Percentiles rank a stretch among this genome's conserved stretches.
phyloP scores from a whole-genome alignment of 2,888 invertebrate genomes.

The Melieria crassipennis region DNA sequence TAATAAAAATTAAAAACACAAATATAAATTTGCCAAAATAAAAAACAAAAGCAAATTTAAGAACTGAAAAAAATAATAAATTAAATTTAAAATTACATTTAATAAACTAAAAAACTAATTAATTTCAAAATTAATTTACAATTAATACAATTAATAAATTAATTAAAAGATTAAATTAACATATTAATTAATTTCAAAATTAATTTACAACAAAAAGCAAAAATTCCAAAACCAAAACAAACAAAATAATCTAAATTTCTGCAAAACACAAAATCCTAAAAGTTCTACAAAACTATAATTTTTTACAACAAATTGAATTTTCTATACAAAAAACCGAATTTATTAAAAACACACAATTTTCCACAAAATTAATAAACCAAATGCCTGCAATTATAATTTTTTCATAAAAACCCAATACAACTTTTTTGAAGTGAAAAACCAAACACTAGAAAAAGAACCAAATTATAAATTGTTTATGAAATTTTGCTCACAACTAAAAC shows the following conservation, averaged over 20 bases:
- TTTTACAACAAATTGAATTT: no score
- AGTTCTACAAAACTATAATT: not conserved
- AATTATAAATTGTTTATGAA: no score
- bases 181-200: conserved; percentile 5
- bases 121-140: not conserved
- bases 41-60: not conserved
- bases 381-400: no score
- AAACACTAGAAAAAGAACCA: conserved; percentile 1
- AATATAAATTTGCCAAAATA: no score
- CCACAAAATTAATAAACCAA: no score
- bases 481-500: no score
- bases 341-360: no score
- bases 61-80: not conserved
- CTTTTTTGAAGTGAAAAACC: not conserved
- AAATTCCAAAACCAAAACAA: not conserved
- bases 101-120: not conserved
- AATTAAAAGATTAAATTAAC: no score
- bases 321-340: no score
- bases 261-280: conserved; percentile 4
- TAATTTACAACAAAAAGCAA: not conserved
- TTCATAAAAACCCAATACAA: not conserved
- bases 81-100: not conserved
- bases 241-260: not conserved
- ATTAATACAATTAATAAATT: not conserved
- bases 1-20: no score